Evolutionary conservation across 2,888 invertebrate genomes (phyloP), one percentile per base, ranked within the genome.

Genomic region (Anarsia innoxiella): DNA sequence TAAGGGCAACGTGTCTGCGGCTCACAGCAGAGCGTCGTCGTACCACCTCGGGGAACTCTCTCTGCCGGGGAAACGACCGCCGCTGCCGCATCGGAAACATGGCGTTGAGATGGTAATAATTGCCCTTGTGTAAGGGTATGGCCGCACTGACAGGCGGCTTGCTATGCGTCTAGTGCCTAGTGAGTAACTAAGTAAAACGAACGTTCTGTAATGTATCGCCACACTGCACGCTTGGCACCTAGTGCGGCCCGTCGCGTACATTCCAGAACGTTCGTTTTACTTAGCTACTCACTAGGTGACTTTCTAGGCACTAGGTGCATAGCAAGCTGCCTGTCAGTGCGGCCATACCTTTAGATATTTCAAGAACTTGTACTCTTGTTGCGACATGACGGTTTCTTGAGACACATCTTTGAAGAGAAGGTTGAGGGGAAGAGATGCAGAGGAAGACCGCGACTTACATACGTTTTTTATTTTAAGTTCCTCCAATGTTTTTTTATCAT

Each of bases 11-110:
- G 12, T 37, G 33, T 71, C 59, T 3, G 74, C 66, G 10, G 73
- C 73, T 1, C 71, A 74, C 14, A 57, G 52, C 4, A 38, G 54
- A 1, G 64, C 56, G 32, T 44, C 65, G 0, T 66, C 66, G 19
- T 91, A 90, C 62, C 87, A 90, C 11, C 76, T 91, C 15, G 89
- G 90, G 0, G 92, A 92, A 61, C 73, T 92, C 44, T 88, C 92
- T 49, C 70, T 92, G 47, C 92, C 92, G 1, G 88, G 88, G 38
- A 88, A 91, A 62, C 76, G 89, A 78, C 79, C 30, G 71, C 57
- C 16, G 72, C 26, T 65, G 73, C 6, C 35, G 15, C 86, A 60
- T 66, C 10, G 4, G 42, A 61, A 58, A 45, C 86, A 64, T 66
- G 86, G 57, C 66, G 84, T 59, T 52, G 68, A 86, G 72, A 55